Conservation (phyloP, 2,797 vertebrate genomes). For the Acipenser ruthenus region DNA sequence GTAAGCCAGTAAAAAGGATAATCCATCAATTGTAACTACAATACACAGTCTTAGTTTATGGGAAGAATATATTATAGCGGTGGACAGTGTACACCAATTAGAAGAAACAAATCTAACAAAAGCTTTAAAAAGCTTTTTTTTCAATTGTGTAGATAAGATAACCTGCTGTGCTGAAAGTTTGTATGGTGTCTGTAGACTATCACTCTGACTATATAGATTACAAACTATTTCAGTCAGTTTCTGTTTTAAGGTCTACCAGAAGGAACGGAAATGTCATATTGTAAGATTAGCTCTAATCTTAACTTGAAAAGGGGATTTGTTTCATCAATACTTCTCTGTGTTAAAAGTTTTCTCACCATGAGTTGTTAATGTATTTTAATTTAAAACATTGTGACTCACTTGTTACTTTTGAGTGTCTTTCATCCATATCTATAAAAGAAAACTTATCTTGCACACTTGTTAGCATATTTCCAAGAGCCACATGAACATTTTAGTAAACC, state of each 20-base stretch:
- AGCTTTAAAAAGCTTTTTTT: not conserved
- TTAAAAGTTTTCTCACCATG: constrained; percentile 18
- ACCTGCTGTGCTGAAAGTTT: constrained; percentile 11
- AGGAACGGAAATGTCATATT: constrained; percentile 3
- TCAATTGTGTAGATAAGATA: not conserved
- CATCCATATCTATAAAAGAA: constrained; percentile 1
- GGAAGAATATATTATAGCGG: not conserved
- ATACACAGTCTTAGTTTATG: too few relatives aligned
- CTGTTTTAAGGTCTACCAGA: not conserved
- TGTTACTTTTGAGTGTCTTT: too few relatives aligned
- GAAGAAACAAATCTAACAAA: not conserved
- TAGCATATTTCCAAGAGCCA: constrained; percentile 42
- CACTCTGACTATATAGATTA: not conserved
- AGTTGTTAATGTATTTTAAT: constrained; percentile 19
- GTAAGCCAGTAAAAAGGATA: too few relatives aligned
- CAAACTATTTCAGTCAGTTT: not conserved
- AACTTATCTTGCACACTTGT: constrained; percentile 23
- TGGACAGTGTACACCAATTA: not conserved
- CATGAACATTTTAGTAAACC: constrained; percentile 33
- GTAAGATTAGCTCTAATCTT: constrained; percentile 8
- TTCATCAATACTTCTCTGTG: constrained; percentile 12
- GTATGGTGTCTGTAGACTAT: constrained; percentile 2
- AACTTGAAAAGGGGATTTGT: constrained; percentile 15
- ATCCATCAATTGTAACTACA: too few relatives aligned
- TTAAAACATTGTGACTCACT: not conserved